Evolutionary conservation across 2,797 vertebrate genomes (phyloP).

Genomic region (Galaxias olidus): DNA sequence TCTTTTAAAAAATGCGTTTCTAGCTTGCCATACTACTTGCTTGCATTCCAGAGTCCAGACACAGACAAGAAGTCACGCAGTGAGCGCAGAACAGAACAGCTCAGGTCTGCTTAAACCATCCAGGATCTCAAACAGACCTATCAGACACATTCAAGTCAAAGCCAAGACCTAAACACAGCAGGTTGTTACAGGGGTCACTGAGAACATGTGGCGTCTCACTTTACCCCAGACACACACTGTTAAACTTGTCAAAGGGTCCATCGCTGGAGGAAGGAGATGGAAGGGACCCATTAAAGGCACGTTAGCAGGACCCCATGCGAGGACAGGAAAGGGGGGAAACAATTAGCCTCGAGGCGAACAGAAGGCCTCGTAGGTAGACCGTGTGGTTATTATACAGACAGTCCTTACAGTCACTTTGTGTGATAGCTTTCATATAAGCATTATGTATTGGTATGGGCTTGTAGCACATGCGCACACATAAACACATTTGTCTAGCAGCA

Average conservation of each 20-base stretch:
- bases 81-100: not conserved
- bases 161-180: not conserved
- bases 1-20: no score
- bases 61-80: no score
- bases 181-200: not conserved
- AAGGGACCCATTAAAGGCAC: not conserved
- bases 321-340: not conserved
- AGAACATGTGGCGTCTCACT: conserved; percentile 7
- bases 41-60: no score
- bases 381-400: no score
- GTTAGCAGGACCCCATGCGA: not conserved
- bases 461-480: not conserved
- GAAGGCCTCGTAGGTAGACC: no score
- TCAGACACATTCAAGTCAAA: not conserved
- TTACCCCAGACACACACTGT: not conserved
- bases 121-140: not conserved
- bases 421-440: not conserved
- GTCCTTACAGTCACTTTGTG: not conserved
- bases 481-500: not conserved
- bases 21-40: no score
- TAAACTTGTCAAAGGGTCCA: not conserved
- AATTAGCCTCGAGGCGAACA: no score
- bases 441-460: not conserved
- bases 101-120: conserved; percentile 5
- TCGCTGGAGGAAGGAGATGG: not conserved